Evolutionary conservation across 2,888 invertebrate genomes (phyloP).

Genomic region (Conomelus anceps): DNA sequence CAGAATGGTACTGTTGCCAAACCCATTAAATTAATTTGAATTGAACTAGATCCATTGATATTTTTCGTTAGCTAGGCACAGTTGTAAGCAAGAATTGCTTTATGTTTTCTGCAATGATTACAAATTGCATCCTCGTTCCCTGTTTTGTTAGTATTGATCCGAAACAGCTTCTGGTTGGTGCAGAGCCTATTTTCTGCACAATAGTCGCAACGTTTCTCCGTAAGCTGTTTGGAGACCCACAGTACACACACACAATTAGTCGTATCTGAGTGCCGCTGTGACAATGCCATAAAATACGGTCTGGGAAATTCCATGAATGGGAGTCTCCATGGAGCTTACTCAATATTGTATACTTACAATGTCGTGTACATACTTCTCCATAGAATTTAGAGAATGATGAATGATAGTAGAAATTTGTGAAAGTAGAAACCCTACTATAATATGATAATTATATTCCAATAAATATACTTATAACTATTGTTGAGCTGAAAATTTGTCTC

Average conservation of each 20-base stretch:
- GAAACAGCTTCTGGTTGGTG: background rate
- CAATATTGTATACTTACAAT: too few relatives aligned
- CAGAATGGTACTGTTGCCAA: too few relatives aligned
- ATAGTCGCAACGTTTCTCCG: background rate
- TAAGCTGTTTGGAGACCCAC: background rate
- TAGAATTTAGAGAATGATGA: background rate
- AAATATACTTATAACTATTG: too few relatives aligned
- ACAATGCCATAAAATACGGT: background rate
- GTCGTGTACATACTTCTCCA: background rate
- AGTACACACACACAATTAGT: background rate
- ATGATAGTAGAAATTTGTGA: background rate
- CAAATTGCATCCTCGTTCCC: background rate
- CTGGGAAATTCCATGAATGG: background rate
- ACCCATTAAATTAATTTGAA: too few relatives aligned
- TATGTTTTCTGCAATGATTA: background rate
- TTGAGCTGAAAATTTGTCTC: too few relatives aligned
- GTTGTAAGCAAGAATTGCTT: background rate
- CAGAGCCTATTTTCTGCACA: background rate
- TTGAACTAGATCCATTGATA: too few relatives aligned
- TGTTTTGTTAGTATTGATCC: background rate
- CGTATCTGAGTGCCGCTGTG: background rate
- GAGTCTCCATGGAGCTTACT: background rate
- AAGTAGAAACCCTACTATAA: too few relatives aligned
- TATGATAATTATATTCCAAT: too few relatives aligned
- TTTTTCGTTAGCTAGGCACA: too few relatives aligned